Percentiles rank a stretch among this genome's conserved stretches.
phyloP scores from a whole-genome alignment of 2,113 vertebrate genomes.

The Daboia siamensis region DNA sequence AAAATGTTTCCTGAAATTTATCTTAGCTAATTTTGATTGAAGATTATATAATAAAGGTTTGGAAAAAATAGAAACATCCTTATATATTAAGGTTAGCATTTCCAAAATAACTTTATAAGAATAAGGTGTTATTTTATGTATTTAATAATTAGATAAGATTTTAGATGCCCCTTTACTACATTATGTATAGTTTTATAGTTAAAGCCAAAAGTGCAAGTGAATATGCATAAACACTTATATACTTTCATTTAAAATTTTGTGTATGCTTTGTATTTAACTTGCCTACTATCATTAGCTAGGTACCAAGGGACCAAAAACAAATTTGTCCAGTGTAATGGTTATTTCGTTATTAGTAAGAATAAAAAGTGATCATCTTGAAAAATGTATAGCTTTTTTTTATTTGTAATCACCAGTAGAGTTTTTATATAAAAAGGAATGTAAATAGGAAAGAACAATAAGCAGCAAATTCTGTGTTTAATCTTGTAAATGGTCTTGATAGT shows the following conservation, averaged over 20 bases:
- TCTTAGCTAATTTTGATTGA: neutral
- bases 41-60: neutral
- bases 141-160: slow-evolving; percentile 10
- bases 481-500: neutral
- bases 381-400: neutral
- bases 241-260: neutral
- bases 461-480: neutral
- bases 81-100: slow-evolving; percentile 16
- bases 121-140: slow-evolving; percentile 20
- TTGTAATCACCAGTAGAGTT: neutral
- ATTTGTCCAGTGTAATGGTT: neutral
- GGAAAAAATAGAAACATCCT: neutral
- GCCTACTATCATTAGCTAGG: neutral
- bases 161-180: slow-evolving; percentile 26
- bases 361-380: neutral
- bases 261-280: neutral
- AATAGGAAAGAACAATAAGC: neutral
- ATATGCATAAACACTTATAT: neutral
- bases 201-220: neutral
- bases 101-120: slow-evolving; percentile 6
- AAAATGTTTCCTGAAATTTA: neutral
- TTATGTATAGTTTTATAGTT: slow-evolving; percentile 18
- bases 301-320: neutral
- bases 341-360: neutral
- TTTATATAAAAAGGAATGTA: neutral